Percentiles rank a stretch among this genome's conserved stretches.
Conservation (phyloP, 2,888 invertebrate species). For the Platerodrilus igneus region DNA sequence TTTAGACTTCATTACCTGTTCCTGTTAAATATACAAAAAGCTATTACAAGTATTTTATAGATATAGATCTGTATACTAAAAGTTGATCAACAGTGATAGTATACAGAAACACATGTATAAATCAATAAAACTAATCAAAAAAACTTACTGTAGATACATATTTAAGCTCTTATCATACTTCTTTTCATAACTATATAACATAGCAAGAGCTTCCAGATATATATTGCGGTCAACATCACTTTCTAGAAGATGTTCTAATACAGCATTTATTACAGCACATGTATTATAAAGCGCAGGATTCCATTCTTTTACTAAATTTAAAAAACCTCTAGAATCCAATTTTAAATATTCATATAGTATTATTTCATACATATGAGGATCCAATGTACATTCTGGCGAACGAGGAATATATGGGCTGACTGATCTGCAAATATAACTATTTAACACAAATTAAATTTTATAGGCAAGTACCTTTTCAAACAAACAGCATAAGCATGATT, state of each 20-base stretch:
- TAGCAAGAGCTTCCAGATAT: conserved; percentile 81
- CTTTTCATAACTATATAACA: conserved; percentile 80
- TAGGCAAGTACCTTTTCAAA: background rate
- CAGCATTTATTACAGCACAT: conserved; percentile 78
- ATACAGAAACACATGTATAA: background rate
- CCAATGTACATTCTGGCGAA: conserved; percentile 65
- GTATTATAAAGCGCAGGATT: conserved; percentile 77
- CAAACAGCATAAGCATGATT: background rate
- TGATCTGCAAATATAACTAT: conserved; percentile 56
- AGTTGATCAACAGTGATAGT: too few relatives aligned
- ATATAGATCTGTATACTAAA: too few relatives aligned
- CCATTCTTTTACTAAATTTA: conserved; percentile 85
- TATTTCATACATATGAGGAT: conserved; percentile 87
- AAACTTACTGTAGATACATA: conserved; percentile 75
- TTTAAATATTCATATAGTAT: conserved; percentile 89
- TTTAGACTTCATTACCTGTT: too few relatives aligned
- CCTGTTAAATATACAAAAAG: too few relatives aligned
- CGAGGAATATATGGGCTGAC: conserved; percentile 78
- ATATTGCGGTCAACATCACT: conserved; percentile 67
- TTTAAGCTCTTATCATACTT: conserved; percentile 89
- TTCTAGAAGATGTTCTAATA: conserved; percentile 71
- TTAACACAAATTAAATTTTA: conserved; percentile 1
- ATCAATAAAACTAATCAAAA: too few relatives aligned
- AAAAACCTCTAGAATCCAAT: conserved; percentile 71
- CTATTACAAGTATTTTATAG: too few relatives aligned